phyloP scores from a whole-genome alignment of 1,140 invertebrate genomes.

The Ceratosolen solmsi region DNA sequence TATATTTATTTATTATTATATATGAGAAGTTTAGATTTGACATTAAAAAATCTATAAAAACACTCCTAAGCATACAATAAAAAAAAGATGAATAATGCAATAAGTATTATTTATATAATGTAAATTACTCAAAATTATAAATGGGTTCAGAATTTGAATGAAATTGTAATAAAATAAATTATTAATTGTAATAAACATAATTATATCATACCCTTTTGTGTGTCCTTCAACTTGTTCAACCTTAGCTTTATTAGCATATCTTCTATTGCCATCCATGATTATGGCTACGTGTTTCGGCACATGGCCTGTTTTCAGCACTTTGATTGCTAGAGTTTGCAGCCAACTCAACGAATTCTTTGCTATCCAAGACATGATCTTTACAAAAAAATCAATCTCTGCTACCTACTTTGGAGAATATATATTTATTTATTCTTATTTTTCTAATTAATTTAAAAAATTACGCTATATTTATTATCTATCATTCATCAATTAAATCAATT shows the following conservation, averaged over 20 bases:
- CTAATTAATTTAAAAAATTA: background rate
- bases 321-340: constrained; percentile 84
- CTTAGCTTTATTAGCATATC: constrained; percentile 90
- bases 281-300: constrained; percentile 95
- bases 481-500: no score
- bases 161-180: no score
- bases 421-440: constrained; percentile 3
- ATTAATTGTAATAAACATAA: no score
- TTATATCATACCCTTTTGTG: constrained; percentile 79
- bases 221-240: constrained; percentile 89
- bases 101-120: no score
- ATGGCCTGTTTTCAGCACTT: constrained; percentile 85
- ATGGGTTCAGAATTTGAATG: no score
- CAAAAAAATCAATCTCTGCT: background rate
- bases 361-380: constrained; percentile 86
- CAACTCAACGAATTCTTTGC: constrained; percentile 82
- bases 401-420: constrained; percentile 24
- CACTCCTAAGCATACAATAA: no score
- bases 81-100: no score
- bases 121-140: no score
- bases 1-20: no score
- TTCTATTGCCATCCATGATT: constrained; percentile 99
- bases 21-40: no score
- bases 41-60: no score
- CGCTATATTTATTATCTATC: no score